Evolutionary conservation across 1,140 invertebrate species (phyloP).

Genomic region (Drosophila quadrilineata): DNA sequence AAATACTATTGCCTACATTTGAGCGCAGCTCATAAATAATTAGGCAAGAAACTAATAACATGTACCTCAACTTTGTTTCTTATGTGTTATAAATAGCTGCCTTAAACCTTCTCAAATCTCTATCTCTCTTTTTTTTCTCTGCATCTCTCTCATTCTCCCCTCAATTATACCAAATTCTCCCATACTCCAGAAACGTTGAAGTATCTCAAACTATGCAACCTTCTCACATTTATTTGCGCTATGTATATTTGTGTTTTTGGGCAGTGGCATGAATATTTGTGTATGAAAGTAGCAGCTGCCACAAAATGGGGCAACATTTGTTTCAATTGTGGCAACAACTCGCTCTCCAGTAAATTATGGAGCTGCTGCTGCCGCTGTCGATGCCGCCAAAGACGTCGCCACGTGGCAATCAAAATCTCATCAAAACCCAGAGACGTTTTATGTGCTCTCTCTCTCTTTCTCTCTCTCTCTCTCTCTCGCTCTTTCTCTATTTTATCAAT

Average conservation of each 20-base stretch:
- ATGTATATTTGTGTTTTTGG: not conserved
- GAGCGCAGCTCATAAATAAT: no score
- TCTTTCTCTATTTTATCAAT: no score
- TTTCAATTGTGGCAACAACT: slow-evolving; percentile 12
- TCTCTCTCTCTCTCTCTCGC: not conserved
- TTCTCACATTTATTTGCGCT: not conserved
- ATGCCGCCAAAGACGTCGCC: no score
- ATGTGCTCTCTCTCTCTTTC: not conserved
- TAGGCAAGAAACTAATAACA: no score
- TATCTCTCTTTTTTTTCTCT: no score
- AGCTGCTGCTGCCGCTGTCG: not conserved
- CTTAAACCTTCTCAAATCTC: no score
- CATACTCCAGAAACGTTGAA: no score
- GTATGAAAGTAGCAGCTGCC: not conserved
- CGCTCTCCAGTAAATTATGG: slow-evolving; percentile 20
- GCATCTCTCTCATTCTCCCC: not conserved
- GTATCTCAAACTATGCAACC: no score
- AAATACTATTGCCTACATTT: no score
- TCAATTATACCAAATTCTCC: no score
- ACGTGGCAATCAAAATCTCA: slow-evolving; percentile 15
- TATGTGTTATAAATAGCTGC: no score
- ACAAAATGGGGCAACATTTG: slow-evolving; percentile 5
- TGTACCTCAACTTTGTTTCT: no score
- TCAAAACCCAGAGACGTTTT: slow-evolving; percentile 5
- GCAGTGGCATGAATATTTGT: slow-evolving; percentile 1